Evolutionary conservation across 2,888 invertebrate genomes (phyloP).

Genomic region (Tolmerus cingulatus): DNA sequence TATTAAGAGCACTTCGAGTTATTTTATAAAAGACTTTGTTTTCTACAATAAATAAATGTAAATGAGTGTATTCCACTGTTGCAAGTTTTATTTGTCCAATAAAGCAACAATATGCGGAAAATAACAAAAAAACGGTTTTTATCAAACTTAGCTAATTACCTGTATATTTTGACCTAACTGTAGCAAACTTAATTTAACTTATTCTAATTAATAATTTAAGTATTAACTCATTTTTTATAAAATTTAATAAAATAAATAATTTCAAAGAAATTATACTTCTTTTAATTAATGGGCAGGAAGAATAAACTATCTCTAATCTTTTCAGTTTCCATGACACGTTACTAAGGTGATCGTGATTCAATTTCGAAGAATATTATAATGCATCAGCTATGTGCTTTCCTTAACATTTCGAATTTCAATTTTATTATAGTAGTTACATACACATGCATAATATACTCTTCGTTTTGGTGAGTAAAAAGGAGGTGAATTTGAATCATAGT

Average conservation of each 20-base stretch:
- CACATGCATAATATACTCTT: too few relatives aligned
- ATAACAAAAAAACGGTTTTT: background rate
- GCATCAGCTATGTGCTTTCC: too few relatives aligned
- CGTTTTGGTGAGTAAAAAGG: too few relatives aligned
- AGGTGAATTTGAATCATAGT: too few relatives aligned
- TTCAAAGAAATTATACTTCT: background rate
- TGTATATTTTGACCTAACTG: slow-evolving; percentile 24
- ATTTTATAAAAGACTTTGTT: background rate
- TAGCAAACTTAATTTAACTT: slow-evolving; percentile 4
- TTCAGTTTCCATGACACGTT: too few relatives aligned
- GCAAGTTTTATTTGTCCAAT: slow-evolving; percentile 10
- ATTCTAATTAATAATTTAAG: slow-evolving; percentile 25
- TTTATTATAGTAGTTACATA: too few relatives aligned
- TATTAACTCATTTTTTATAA: slow-evolving; percentile 40
- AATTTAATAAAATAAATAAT: slow-evolving; percentile 34
- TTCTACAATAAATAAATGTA: background rate
- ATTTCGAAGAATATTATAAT: too few relatives aligned
- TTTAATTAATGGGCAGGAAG: background rate
- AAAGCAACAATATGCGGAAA: slow-evolving; percentile 4
- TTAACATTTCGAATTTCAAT: too few relatives aligned
- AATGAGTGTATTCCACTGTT: background rate
- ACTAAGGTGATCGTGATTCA: too few relatives aligned
- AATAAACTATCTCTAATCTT: too few relatives aligned
- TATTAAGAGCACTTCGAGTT: background rate
- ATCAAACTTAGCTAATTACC: slow-evolving; percentile 14